These are phyloP conservation scores for Brachypodius melanocephalos DNA, from an alignment of 2,113 vertebrate species.

Conservation along the genomic window DNA sequence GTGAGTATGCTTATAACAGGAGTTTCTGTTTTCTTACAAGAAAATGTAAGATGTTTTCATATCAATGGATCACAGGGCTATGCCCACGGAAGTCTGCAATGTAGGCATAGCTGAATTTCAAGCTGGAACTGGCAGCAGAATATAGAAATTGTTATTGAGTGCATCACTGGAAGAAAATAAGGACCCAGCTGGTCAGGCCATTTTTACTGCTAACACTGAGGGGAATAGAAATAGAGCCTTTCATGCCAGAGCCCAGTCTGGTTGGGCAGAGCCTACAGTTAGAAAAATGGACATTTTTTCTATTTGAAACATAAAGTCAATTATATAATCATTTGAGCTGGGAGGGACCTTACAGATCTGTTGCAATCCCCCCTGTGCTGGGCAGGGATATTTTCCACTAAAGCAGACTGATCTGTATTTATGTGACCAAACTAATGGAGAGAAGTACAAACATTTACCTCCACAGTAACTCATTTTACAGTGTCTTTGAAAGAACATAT, in stretches of 20 bases:
- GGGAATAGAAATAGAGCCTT: background rate
- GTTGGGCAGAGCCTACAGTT: background rate
- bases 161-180: background rate
- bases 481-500: background rate
- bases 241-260: background rate
- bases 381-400: background rate
- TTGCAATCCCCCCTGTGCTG: background rate
- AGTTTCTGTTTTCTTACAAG: background rate
- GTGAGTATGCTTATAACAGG: background rate
- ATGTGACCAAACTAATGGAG: background rate
- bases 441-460: background rate
- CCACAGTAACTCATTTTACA: background rate
- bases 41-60: background rate
- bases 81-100: background rate
- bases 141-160: background rate
- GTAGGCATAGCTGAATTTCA: background rate
- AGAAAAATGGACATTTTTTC: background rate
- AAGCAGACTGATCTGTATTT: background rate
- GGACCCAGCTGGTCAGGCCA: background rate
- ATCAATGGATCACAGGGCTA: background rate
- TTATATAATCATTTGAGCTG: background rate
- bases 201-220: background rate
- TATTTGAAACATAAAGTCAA: background rate
- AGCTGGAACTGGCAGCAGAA: background rate
- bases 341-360: background rate